Conservation (phyloP, 2,888 invertebrate genomes). For the Melanostoma scalare region DNA sequence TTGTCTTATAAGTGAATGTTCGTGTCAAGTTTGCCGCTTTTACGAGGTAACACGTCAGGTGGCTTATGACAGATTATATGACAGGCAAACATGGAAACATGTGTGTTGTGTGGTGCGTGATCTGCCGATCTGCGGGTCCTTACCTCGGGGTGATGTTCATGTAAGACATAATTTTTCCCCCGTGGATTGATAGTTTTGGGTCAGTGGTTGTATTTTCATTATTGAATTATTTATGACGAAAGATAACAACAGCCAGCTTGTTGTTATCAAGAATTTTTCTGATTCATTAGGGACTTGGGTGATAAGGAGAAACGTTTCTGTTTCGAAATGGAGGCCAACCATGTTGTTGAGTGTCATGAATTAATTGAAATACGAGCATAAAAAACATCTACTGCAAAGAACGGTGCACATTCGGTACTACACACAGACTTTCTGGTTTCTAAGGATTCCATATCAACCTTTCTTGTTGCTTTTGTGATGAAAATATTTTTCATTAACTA, state of each 20-base stretch:
- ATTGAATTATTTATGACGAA: slow-evolving; percentile 47
- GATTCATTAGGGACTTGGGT: background rate
- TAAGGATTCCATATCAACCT: no score
- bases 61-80: slow-evolving; percentile 72
- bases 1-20: slow-evolving; percentile 41
- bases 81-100: slow-evolving; percentile 62
- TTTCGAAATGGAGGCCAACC: background rate
- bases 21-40: slow-evolving; percentile 68
- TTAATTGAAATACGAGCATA: no score
- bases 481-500: no score
- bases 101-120: slow-evolving; percentile 49
- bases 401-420: no score
- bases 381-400: no score
- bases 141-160: slow-evolving; percentile 22
- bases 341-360: background rate
- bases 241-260: background rate
- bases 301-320: background rate
- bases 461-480: no score
- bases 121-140: slow-evolving; percentile 3
- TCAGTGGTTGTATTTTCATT: slow-evolving; percentile 21
- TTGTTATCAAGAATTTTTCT: background rate
- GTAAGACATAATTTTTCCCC: slow-evolving; percentile 52
- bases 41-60: slow-evolving; percentile 62
- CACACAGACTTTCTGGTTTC: no score
- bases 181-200: slow-evolving; percentile 42